Base-by-base conservation (phyloP, 1,140 invertebrate genomes). In the Zaprionus ornatus region DNA sequence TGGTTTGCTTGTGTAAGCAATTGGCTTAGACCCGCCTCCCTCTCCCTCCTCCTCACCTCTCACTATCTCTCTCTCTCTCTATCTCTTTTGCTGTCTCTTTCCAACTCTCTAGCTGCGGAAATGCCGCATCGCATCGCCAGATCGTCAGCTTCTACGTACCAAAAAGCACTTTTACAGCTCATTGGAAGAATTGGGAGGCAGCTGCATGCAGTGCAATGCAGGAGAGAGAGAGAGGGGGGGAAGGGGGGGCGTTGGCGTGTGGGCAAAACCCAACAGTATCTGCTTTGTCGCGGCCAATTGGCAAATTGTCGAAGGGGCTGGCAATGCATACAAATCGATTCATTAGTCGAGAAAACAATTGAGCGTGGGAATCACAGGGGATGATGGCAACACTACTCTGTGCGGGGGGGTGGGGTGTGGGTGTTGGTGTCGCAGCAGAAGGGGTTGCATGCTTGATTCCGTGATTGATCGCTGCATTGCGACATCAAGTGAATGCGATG, bases 1-100 rank as follows among this genome's bases (percentile, higher is more conserved):
- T 67, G 83, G 68, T 88, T 87, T 74, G 74, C 80, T 80, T 87
- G 67, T 80, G 73, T 78, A 87, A 87, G 77, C 83, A 83, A 80
- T 85, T 66, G 74, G 74, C 74, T 77, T 59, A 54, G 64, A 63
- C 52, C 15, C 62, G 25, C 45, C n/a, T 13, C 50, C 15, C 17
- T 3, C 45, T 13, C 52, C 23, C 23, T 0, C 15, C 27, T 23
- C 21, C 40, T 0, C 57, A 10, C 13, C 19, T 9, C 2, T 23
- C 32, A 12, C 4, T 40, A 10, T 40, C 37, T 45, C 10, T 27
- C 19, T 42, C 9, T 7, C 32, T 42, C 4, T 13, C 1, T 15
- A 1, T 50, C 19, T 50, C 13, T 27, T 10, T 6, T 12, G 19
- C 15, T 29, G n/a, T 37, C 23, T 9, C 45, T 54, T 3, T n/a